phyloP scores from a whole-genome alignment of 2,888 invertebrate genomes.

The Pyrocoelia pectoralis region DNA sequence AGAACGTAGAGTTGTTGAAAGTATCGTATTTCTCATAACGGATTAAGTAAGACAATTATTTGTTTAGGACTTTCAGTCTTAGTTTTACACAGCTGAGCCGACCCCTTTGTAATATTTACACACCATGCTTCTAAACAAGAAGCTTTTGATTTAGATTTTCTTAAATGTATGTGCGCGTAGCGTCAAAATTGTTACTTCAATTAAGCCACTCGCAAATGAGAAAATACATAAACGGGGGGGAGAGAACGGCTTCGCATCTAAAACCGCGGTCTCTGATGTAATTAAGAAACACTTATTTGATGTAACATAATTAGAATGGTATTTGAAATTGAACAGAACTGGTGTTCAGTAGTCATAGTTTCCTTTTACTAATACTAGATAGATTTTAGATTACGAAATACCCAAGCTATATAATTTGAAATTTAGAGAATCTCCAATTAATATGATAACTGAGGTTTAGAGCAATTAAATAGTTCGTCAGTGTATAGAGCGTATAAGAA shows the following conservation, averaged over 20 bases:
- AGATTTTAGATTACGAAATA: conserved; percentile 17
- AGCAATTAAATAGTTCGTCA: conserved; percentile 10
- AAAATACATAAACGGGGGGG: conserved; percentile 11
- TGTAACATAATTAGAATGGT: conserved; percentile 22
- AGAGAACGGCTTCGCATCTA: conserved; percentile 14
- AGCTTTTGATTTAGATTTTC: conserved; percentile 24
- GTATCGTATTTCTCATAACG: conserved; percentile 44
- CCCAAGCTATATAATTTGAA: conserved; percentile 2
- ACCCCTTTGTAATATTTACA: conserved; percentile 30
- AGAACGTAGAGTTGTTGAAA: conserved; percentile 22
- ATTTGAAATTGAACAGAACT: conserved; percentile 37
- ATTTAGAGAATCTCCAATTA: conserved; percentile 17
- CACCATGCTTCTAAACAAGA: conserved; percentile 8
- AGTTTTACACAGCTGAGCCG: conserved; percentile 35
- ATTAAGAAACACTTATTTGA: conserved; percentile 26
- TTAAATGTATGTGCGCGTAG: not conserved
- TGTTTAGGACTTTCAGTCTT: conserved; percentile 41
- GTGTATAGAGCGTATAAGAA: not conserved
- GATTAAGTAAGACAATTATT: conserved; percentile 44
- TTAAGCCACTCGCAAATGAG: conserved; percentile 13
- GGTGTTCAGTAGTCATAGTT: conserved; percentile 41
- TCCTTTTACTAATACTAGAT: conserved; percentile 36
- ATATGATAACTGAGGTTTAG: conserved; percentile 6
- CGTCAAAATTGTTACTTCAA: not conserved
- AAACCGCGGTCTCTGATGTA: conserved; percentile 25